Evolutionary conservation across 2,888 invertebrate species (phyloP), one percentile per base, ranked within the genome.

Genomic region (Drosophila nr. fundita): DNA sequence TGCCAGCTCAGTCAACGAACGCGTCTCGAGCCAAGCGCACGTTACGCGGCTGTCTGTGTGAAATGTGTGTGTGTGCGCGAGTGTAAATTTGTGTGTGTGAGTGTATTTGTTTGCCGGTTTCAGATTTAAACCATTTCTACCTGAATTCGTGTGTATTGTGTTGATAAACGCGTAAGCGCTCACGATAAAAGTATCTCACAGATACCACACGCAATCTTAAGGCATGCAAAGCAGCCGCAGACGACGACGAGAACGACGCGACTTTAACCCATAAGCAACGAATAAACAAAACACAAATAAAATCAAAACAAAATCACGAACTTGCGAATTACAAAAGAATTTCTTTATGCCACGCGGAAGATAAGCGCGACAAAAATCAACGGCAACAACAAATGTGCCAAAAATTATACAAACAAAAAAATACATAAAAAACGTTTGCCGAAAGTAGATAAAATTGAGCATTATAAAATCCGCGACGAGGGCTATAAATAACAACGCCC

Each of bases 1-100:
- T 76, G 49, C 18, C 53, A 69, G 72, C 70, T 91, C 81, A 90
- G 91, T 90, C 78, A 80, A 89, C 89, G 90, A 91, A 84, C 88
- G 83, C 76, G 84, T 82, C 86, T 91, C 79, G 79, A 86, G 77
- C 82, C 71, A 87, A 80, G 78, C 87, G 82, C 78, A 80, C 81
- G 89, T 89, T 66, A 55, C 65, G 38, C 53, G 62, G 57, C 61
- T 55, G 64, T 57, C 65, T 55, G 34, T 54, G 50, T 60, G 50
- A 36, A 32, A 5, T 58, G 66, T 54, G 64, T 50, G 38, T 54
- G 55, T 58, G 59, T 42, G 15, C 10, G 21, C 42, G 21, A 42
- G 42, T 21, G 0, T 40, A 8, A 4, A 40, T 40, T 4, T 7
- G 36, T 15, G 50, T 63, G 32, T 10, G 54, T 11, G 29, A 50